Evolutionary conservation across 2,113 vertebrate species (phyloP), one percentile per base, ranked within the genome.

Genomic region (Cyanoramphus novaezelandiae): DNA sequence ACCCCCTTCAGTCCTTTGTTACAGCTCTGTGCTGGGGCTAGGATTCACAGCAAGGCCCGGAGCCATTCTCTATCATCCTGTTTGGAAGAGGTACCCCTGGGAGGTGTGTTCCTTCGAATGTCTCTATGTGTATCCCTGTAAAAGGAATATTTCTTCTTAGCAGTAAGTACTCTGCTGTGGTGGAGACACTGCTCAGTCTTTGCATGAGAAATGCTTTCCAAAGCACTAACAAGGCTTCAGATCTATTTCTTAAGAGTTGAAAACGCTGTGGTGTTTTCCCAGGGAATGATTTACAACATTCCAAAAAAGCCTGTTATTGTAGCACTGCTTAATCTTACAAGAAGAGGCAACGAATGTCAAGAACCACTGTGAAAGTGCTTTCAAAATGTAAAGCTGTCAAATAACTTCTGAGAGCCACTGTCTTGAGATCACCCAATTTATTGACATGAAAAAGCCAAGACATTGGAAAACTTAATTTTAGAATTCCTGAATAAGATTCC

Each of bases 261-360:
- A 13, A 72, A 28, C 0, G 0, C 64, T 59, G 63, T 68, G 14
- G 7, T 23, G 86, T 50, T 5, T 1, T 31, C 12, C 16, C 75
- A 57, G 37, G 60, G 69, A 53, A 29, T 21, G 7, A 52, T 31
- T 74, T 33, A 47, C 69, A 79, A 62, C 37, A 2, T 57, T 87
- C 53, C 50, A 74, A 62, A 69, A 81, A 0, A 47, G 49, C 2
- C 19, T 39, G 2, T 33, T 47, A 13, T n/a, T 88, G 77, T n/a
- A 78, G 28, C 74, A 78, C 65, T 49, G 70, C 60, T 93, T 77
- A 14, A 17, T 27, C 68, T 16, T 44, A 11, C 6, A 28, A 29
- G 18, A 70, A 31, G 25, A 37, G 47, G 43, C 35, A 31, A 4
- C 4, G 55, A n/a, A 15, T 25, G 49, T 49, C 41, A 27, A 13